Percentiles rank a stretch among this genome's conserved stretches.
These are phyloP conservation scores for Encarsia formosa DNA, from an alignment of 2,888 invertebrate species.

Conservation along the genomic window DNA sequence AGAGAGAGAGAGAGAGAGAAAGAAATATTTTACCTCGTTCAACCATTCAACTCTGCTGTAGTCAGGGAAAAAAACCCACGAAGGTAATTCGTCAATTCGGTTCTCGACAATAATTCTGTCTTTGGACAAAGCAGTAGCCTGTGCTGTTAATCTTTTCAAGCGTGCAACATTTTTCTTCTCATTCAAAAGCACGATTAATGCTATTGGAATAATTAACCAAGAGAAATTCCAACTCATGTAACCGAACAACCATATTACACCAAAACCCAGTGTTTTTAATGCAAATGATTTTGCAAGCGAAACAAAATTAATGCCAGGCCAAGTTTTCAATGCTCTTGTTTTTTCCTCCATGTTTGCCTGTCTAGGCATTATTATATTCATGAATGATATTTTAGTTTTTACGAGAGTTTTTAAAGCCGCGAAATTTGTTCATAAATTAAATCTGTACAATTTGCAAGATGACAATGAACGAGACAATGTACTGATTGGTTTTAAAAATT, in stretches of 20 bases:
- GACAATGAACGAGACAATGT: too few relatives aligned
- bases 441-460: too few relatives aligned
- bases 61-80: conserved; percentile 96
- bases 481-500: too few relatives aligned
- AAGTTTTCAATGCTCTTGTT: conserved; percentile 19
- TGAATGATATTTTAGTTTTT: too few relatives aligned
- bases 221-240: conserved; percentile 85
- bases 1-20: too few relatives aligned
- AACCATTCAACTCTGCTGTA: conserved; percentile 94
- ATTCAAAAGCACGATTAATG: conserved; percentile 72
- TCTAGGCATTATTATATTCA: too few relatives aligned
- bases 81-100: conserved; percentile 82
- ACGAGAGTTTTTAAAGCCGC: too few relatives aligned
- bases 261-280: conserved; percentile 60
- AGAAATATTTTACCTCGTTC: too few relatives aligned
- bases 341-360: background rate
- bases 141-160: background rate
- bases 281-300: conserved; percentile 37
- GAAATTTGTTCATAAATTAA: too few relatives aligned
- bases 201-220: conserved; percentile 79
- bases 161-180: background rate
- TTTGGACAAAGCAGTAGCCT: conserved; percentile 62
- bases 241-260: conserved; percentile 72
- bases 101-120: conserved; percentile 86
- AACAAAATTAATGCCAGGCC: conserved; percentile 41